Conservation (phyloP, 2,888 invertebrate species). For the Holacanthella duospinosa region DNA sequence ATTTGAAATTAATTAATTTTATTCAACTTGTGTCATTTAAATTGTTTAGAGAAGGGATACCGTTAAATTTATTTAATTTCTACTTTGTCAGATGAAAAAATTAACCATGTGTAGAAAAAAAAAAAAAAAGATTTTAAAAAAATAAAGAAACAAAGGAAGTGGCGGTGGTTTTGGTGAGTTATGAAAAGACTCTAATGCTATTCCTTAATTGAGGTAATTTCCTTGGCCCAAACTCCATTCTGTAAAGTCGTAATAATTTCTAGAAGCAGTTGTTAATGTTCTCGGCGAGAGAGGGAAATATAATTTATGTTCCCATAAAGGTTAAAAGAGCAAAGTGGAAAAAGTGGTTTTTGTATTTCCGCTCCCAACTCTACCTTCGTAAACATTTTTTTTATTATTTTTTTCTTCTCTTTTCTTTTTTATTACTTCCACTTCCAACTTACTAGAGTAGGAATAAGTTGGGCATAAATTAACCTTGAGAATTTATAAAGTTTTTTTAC, state of each 20-base stretch:
- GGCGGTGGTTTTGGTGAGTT: not conserved
- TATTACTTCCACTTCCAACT: not conserved
- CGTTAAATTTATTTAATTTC: no score
- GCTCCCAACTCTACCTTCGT: not conserved
- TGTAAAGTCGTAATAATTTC: not conserved
- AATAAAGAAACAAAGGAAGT: not conserved
- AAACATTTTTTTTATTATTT: not conserved
- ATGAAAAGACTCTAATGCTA: not conserved
- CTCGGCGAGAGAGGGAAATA: not conserved
- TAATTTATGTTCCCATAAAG: not conserved
- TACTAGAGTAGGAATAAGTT: not conserved
- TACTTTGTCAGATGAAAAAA: no score
- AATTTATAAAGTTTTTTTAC: no score
- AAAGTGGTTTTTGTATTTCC: not conserved
- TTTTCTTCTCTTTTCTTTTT: not conserved
- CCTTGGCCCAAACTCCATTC: not conserved
- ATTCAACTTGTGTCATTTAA: no score
- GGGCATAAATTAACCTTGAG: not conserved
- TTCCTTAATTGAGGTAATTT: slow-evolving; percentile 4
- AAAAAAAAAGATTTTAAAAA: not conserved
- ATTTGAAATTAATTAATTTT: no score
- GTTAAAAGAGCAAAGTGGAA: slow-evolving; percentile 2
- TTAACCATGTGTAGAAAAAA: not conserved
- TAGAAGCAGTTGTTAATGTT: not conserved
- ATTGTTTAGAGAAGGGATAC: no score